A percentile compares a stretch with the other conserved stretches of the same genome.
phyloP scores from a whole-genome alignment of 2,797 vertebrate genomes.

The Rallus crepitans region DNA sequence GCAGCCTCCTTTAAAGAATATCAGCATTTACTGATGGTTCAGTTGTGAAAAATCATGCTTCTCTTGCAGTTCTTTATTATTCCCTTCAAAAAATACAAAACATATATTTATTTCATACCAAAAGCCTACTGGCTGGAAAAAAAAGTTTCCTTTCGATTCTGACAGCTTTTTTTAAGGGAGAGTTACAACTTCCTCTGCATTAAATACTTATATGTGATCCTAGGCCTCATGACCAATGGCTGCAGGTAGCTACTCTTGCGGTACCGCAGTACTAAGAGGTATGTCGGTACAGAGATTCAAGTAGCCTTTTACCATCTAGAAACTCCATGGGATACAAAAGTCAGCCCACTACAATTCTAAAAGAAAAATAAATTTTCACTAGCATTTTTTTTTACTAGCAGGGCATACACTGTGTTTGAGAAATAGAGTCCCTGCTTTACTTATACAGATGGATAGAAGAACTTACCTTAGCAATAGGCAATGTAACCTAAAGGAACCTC shows the following conservation, averaged over 20 bases:
- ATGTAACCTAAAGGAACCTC: background rate
- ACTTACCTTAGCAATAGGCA: conserved; percentile 27
- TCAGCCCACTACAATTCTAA: background rate
- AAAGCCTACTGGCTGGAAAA: conserved; percentile 6
- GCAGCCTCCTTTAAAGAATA: conserved; percentile 63
- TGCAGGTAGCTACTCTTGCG: conserved; percentile 47
- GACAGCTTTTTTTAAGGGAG: background rate
- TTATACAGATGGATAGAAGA: conserved; percentile 18
- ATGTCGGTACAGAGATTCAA: background rate
- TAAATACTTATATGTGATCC: conserved; percentile 19
- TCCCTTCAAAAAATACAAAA: background rate
- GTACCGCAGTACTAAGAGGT: conserved; percentile 7
- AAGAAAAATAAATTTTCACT: conserved; percentile 7
- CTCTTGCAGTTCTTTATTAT: conserved; percentile 28
- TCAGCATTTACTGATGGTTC: conserved; percentile 53
- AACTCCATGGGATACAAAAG: background rate
- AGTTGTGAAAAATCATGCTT: conserved; percentile 41
- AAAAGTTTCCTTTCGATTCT: background rate
- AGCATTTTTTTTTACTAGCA: conserved; percentile 14
- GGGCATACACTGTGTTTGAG: background rate
- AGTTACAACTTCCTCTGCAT: background rate
- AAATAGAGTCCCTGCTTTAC: background rate
- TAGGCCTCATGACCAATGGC: conserved; percentile 32
- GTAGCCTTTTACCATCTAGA: background rate
- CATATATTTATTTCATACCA: conserved; percentile 20